These are phyloP conservation scores for Heliconius ethilla DNA, from an alignment of 2,888 invertebrate species.

Conservation along the genomic window DNA sequence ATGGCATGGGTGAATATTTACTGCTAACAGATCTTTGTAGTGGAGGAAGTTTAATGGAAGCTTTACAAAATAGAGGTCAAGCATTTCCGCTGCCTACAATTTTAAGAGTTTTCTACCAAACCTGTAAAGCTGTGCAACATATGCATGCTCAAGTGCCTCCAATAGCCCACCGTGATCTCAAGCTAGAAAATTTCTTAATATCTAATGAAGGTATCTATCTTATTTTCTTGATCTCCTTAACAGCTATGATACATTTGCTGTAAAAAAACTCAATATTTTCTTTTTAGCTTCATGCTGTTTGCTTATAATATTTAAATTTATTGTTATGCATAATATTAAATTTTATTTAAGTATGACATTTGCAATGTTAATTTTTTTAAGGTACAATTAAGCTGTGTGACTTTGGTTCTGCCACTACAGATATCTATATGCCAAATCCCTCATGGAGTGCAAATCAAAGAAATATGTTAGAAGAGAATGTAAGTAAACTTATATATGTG, in stretches of 20 bases:
- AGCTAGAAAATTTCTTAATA: constrained; percentile 96
- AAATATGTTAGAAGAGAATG: constrained; percentile 95
- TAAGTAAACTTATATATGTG: constrained; percentile 66
- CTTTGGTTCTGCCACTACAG: constrained; percentile 96
- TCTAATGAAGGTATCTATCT: constrained; percentile 85
- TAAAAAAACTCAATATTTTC: neutral
- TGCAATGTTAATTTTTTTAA: constrained; percentile 45
- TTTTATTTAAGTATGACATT: too few species aligned
- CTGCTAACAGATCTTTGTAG: constrained; percentile 96
- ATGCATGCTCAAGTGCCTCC: constrained; percentile 95
- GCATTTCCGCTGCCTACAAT: constrained; percentile 86
- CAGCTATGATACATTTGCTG: neutral
- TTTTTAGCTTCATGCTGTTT: too few species aligned
- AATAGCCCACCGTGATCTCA: constrained; percentile 97
- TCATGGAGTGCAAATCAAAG: constrained; percentile 96
- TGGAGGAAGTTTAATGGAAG: constrained; percentile 89
- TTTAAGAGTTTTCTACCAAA: constrained; percentile 94
- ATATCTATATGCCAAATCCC: constrained; percentile 90
- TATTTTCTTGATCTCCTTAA: neutral
- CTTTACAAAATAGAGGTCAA: constrained; percentile 81
- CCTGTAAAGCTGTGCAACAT: constrained; percentile 93
- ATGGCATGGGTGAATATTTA: constrained; percentile 94
- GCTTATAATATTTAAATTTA: too few species aligned
- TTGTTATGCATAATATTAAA: too few species aligned
- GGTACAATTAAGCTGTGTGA: constrained; percentile 95